A percentile compares a stretch with the other conserved stretches of the same genome.
Evolutionary conservation across 2,113 vertebrate species (phyloP).

Genomic region (Cacatua alba): DNA sequence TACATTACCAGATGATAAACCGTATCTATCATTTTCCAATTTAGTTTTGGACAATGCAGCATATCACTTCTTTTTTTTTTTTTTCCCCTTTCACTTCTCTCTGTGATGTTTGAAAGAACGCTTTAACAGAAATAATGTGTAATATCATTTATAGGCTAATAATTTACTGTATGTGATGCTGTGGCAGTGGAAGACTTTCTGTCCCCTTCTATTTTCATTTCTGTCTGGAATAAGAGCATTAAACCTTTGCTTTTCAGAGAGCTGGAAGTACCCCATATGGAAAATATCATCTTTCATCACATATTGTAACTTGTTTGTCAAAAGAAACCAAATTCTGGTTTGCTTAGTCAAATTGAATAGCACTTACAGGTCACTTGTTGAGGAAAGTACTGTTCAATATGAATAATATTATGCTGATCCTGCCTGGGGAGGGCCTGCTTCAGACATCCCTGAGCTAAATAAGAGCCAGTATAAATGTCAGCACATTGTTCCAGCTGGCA

Average conservation of each 20-base stretch:
- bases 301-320: background rate
- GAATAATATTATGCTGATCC: background rate
- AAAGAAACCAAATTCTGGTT: background rate
- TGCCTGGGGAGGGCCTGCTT: background rate
- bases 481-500: background rate
- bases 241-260: background rate
- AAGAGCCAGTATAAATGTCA: background rate
- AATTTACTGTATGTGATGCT: background rate
- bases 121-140: background rate
- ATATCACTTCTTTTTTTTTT: background rate
- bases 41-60: slow-evolving; percentile 5
- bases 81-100: rapidly evolving
- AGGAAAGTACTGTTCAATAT: background rate
- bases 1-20: background rate
- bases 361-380: background rate
- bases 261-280: background rate
- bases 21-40: slow-evolving; percentile 30
- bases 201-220: background rate
- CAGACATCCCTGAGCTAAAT: background rate
- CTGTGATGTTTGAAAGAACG: background rate
- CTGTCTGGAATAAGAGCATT: background rate
- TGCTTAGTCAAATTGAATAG: background rate
- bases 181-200: background rate
- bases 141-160: background rate
- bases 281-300: background rate